Base-by-base conservation (phyloP, 2,888 invertebrate genomes). In the Eupithecia inturbata region DNA sequence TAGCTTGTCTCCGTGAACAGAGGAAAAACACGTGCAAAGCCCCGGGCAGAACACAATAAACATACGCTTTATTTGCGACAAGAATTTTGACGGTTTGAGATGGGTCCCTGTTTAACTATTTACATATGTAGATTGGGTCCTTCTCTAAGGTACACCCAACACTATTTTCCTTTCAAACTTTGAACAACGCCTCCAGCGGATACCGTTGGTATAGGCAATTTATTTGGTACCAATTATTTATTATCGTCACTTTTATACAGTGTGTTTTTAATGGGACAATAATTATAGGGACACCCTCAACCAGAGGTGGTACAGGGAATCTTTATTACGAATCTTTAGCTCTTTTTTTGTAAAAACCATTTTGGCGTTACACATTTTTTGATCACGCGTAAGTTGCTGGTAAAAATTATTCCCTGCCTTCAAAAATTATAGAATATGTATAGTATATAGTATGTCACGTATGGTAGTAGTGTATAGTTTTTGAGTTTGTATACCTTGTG, bases 81-180 rank as follows among this genome's bases (percentile, higher is more conserved):
- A 19, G 19, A 49, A n/a, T n/a, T 49, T 49, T n/a, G 9, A n/a
- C 10, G n/a, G 49, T n/a, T n/a, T 49, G 49, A 49, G n/a, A 49
- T n/a, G 49, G 49, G 49, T 49, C 49, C 49, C 3, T 49, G n/a
- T 49, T 49, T n/a, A 49, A 49, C 9, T n/a, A 49, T 49, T n/a
- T 49, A n/a, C n/a, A n/a, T n/a, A n/a, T n/a, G n/a, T n/a, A 49
- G 45, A n/a, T 49, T 49, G 49, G 49, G n/a, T 49, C 49, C 49
- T n/a, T n/a, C 3, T 49, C 10, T n/a, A n/a, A n/a, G n/a, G n/a
- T 9, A 7, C 49, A n/a, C n/a, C 49, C n/a, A n/a, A 49, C 49
- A n/a, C 49, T 9, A n/a, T 49, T 49, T 49, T 49, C n/a, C 49
- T 49, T n/a, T 45, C 45, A 45, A 45, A 45, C 45, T 45, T 19